phyloP scores from a whole-genome alignment of 1,140 invertebrate genomes.

The Halyomorpha halys region DNA sequence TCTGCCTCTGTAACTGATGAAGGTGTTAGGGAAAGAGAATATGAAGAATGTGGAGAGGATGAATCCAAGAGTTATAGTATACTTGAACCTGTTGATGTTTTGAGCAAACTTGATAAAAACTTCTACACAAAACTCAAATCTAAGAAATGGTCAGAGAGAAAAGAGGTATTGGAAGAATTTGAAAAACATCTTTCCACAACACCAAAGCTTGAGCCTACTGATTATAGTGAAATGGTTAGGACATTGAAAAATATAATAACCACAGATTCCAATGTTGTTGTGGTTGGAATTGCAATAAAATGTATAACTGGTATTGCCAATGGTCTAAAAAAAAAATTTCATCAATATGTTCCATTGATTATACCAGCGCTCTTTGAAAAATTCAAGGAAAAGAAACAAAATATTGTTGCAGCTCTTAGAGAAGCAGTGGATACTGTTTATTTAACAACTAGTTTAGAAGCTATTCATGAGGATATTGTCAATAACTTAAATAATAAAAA shows the following conservation, averaged over 20 bases:
- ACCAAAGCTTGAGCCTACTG: slow-evolving; percentile 80
- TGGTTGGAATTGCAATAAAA: slow-evolving; percentile 79
- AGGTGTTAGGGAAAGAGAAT: slow-evolving; percentile 19
- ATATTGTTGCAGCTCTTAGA: slow-evolving; percentile 70
- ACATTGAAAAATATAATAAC: slow-evolving; percentile 80
- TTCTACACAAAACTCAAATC: slow-evolving; percentile 92
- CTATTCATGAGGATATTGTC: slow-evolving; percentile 75
- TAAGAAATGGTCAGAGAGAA: slow-evolving; percentile 96
- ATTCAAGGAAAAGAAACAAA: slow-evolving; percentile 95
- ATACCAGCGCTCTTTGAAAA: slow-evolving; percentile 80
- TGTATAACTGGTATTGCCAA: slow-evolving; percentile 70
- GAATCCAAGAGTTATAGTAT: slow-evolving; percentile 87
- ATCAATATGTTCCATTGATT: slow-evolving; percentile 68
- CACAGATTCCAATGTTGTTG: slow-evolving; percentile 92
- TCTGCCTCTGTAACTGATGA: slow-evolving; percentile 37
- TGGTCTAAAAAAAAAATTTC: slow-evolving; percentile 84
- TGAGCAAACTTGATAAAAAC: slow-evolving; percentile 86
- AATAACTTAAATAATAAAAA: slow-evolving; percentile 89
- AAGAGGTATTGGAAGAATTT: slow-evolving; percentile 75
- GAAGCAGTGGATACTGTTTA: slow-evolving; percentile 91
- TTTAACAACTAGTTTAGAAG: slow-evolving; percentile 64
- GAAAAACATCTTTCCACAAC: slow-evolving; percentile 65
- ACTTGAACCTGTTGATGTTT: slow-evolving; percentile 81
- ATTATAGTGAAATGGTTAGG: slow-evolving; percentile 83
- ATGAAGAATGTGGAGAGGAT: slow-evolving; percentile 41